Percentiles rank a stretch among this genome's conserved stretches.
These are phyloP conservation scores for Catharus fuscescens DNA, from an alignment of 2,113 vertebrate genomes.

Conservation along the genomic window DNA sequence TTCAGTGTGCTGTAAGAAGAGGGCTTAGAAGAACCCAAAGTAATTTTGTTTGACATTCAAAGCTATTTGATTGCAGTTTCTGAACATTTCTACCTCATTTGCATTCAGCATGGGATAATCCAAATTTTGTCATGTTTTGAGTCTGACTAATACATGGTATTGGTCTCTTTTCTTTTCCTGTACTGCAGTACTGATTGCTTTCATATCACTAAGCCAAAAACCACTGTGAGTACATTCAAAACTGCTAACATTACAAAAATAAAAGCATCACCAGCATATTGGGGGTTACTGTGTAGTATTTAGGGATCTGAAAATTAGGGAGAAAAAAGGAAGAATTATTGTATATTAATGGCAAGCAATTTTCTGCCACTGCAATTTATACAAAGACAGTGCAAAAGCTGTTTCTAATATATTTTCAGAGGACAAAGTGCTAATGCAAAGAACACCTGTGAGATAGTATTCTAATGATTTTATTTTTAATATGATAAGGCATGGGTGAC, in stretches of 20 bases:
- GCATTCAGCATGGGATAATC: slow-evolving; percentile 51
- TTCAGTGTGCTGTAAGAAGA: slow-evolving; percentile 63
- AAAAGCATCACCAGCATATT: background rate
- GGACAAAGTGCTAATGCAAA: slow-evolving; percentile 20
- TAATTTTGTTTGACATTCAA: slow-evolving; percentile 77
- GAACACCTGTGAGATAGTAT: background rate
- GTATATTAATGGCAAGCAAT: background rate
- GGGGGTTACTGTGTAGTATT: slow-evolving; percentile 4
- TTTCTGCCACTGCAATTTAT: background rate
- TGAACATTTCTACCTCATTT: slow-evolving; percentile 61
- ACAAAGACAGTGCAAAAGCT: background rate
- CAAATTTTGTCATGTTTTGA: slow-evolving; percentile 33
- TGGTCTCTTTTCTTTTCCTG: slow-evolving; percentile 30
- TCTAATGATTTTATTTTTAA: background rate
- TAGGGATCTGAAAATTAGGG: background rate
- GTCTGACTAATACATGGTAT: slow-evolving; percentile 4
- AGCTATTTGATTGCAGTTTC: slow-evolving; percentile 57
- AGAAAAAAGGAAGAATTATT: slow-evolving; percentile 3
- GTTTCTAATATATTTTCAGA: background rate
- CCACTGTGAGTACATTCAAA: slow-evolving; percentile 11
- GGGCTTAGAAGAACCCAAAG: slow-evolving; percentile 65
- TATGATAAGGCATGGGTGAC: background rate
- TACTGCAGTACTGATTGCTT: slow-evolving; percentile 44
- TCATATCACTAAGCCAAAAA: slow-evolving; percentile 51
- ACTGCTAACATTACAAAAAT: slow-evolving; percentile 45